phyloP scores from a whole-genome alignment of 2,888 invertebrate species.

The Bursaphelenchus okinawaensis region DNA sequence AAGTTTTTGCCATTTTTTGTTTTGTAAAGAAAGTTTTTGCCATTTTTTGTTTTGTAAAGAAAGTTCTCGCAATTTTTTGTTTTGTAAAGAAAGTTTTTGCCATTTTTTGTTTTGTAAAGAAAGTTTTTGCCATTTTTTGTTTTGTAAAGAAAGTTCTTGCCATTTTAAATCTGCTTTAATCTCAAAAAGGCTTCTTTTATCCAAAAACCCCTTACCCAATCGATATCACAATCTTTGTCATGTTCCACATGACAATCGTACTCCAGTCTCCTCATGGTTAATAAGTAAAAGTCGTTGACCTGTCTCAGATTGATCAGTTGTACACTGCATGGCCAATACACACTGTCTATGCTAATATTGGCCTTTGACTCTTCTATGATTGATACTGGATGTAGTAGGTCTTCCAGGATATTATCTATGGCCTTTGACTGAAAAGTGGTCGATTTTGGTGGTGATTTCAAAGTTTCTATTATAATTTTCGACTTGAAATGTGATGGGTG shows the following conservation, averaged over 20 bases:
- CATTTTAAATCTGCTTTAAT: no score
- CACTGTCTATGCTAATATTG: no score
- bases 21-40: no score
- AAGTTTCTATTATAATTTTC: not conserved
- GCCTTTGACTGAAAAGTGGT: constrained; percentile 10
- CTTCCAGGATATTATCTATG: constrained; percentile 8
- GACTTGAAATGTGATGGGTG: constrained; percentile 11
- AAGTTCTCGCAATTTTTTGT: no score
- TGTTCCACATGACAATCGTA: constrained; percentile 2
- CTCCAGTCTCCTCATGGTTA: constrained; percentile 7
- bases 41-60: no score
- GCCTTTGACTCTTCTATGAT: constrained; percentile 6
- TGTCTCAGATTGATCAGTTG: constrained; percentile 21
- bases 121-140: no score
- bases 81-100: no score
- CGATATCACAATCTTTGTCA: not conserved
- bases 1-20: no score
- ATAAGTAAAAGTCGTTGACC: constrained; percentile 6
- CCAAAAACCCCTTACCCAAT: not conserved
- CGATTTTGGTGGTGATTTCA: not conserved
- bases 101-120: no score
- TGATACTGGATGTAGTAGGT: constrained; percentile 10
- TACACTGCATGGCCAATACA: constrained; percentile 21
- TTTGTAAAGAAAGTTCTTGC: no score
- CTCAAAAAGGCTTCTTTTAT: no score